Evolutionary conservation across 2,113 vertebrate species (phyloP), one percentile per base, ranked within the genome.

Genomic region (Sprattus sprattus): DNA sequence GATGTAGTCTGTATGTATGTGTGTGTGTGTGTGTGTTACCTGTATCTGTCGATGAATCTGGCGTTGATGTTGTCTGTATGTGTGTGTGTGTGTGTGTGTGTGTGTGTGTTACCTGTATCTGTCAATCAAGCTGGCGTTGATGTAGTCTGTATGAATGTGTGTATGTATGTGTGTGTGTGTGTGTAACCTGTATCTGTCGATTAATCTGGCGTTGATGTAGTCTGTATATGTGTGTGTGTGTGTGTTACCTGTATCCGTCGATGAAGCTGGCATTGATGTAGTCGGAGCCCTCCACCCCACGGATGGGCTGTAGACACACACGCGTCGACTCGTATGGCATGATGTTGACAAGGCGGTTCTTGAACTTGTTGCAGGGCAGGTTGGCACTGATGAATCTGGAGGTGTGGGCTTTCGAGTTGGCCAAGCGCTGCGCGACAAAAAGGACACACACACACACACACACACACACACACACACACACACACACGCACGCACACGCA

Each of bases 361-460:
- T 99, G 94, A 99, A 99, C 96, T 99, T 99, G 97, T 99, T 99
- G 97, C 98, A 99, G 92, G 98, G 97, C 91, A 99, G 98, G 93
- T 99, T 99, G 97, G 98, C 98, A 97, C 98, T 99, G 96, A 99
- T 99, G 95, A 99, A 99, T 95, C 98, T 96, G 93, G 98, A 99
- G 86, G 98, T 99, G 94, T 99, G 98, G 93, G 98, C 98, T 96
- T 99, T 99, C 88, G 98, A 98, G 94, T 98, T 99, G 82, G 98
- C 97, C 94, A 99, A 96, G 94, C 97, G 97, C 98, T 99, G 92
- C 87, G 88, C 82, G 87, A 91, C 47, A 83, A 18, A 89, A 82
- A 88, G 52, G 86, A 81, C 16, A n/a, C 67, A 75, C n/a, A 75
- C n/a, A 75, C 67, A 75, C 67, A 75, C 67, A 75, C 71, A 78